Conservation (phyloP, 2,888 invertebrate genomes). For the Clistopyga incitator region DNA sequence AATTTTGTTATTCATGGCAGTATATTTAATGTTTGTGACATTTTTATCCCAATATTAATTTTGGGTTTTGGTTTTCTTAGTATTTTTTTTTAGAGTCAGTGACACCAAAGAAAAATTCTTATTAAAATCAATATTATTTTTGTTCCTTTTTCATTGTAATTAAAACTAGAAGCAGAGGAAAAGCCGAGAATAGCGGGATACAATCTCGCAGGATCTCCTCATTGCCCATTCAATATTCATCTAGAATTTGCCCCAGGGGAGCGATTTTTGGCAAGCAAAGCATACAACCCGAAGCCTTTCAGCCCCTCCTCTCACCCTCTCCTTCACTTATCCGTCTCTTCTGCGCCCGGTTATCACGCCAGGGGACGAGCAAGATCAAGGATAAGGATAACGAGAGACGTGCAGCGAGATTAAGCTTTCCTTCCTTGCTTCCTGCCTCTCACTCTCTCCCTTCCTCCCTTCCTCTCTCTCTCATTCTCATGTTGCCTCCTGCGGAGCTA, state of each 20-base stretch:
- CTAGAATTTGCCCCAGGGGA: constrained; percentile 20
- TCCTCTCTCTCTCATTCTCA: constrained; percentile 19
- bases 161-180: constrained; percentile 2
- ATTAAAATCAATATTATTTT: neutral
- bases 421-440: constrained; percentile 33
- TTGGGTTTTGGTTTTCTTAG: no score
- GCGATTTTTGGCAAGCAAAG: constrained; percentile 47
- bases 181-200: neutral
- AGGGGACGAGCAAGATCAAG: constrained; percentile 66
- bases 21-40: no score
- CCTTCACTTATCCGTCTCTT: constrained; percentile 55
- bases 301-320: constrained; percentile 23
- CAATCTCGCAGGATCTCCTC: constrained; percentile 21
- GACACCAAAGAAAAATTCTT: neutral
- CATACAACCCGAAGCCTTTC: constrained; percentile 22
- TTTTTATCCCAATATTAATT: no score
- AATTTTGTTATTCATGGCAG: no score
- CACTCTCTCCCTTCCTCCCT: neutral
- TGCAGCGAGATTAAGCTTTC: constrained; percentile 67
- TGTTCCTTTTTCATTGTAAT: neutral
- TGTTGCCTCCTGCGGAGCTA: constrained; percentile 43
- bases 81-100: no score
- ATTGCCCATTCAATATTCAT: constrained; percentile 42
- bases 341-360: constrained; percentile 52
- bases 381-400: constrained; percentile 70